Conservation (phyloP, 2,888 invertebrate genomes). For the Himalopsyche tibetana region DNA sequence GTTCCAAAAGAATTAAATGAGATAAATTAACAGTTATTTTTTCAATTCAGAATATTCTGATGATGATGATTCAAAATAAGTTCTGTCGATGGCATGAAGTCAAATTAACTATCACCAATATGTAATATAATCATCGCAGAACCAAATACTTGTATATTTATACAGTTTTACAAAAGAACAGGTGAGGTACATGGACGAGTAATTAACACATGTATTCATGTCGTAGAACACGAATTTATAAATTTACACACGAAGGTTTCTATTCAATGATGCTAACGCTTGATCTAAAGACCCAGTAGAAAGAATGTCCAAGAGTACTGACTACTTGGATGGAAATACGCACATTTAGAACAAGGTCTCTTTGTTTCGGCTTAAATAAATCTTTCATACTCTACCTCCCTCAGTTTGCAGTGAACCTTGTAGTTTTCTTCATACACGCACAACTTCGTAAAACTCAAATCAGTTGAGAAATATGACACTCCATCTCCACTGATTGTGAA, state of each 20-base stretch:
- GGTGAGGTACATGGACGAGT: too few species aligned
- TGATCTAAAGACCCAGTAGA: neutral
- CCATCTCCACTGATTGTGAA: constrained; percentile 90
- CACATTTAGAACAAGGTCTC: neutral
- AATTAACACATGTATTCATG: neutral
- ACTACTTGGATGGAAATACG: neutral
- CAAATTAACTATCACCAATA: too few species aligned
- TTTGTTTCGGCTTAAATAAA: neutral
- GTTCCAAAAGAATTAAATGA: too few species aligned
- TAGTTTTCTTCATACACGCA: constrained; percentile 90
- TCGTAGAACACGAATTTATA: neutral
- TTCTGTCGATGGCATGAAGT: too few species aligned
- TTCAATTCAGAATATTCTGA: too few species aligned
- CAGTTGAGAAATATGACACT: constrained; percentile 86
- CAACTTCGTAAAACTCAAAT: constrained; percentile 87
- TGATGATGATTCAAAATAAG: too few species aligned
- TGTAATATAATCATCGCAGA: too few species aligned
- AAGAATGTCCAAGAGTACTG: neutral
- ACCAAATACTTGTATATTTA: too few species aligned
- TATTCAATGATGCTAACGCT: neutral
- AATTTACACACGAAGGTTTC: neutral
- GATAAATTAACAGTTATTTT: too few species aligned
- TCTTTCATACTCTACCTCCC: constrained; percentile 74
- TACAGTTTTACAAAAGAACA: too few species aligned
- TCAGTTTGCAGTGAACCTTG: constrained; percentile 86